phyloP scores from a whole-genome alignment of 2,888 invertebrate species.

The Acronicta alni region DNA sequence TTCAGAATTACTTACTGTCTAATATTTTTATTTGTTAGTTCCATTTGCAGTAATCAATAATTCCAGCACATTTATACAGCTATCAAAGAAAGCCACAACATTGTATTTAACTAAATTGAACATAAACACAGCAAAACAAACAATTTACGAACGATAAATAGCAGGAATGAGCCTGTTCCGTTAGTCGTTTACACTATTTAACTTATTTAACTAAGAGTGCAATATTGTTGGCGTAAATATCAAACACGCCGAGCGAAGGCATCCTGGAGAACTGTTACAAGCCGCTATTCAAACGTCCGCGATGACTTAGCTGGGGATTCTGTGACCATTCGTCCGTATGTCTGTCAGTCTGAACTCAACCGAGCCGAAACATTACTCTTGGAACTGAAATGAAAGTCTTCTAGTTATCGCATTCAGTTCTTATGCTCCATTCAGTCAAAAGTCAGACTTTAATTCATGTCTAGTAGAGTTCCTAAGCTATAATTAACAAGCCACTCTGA shows the following conservation, averaged over 20 bases:
- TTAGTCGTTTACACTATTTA: constrained; percentile 45
- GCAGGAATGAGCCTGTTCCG: constrained; percentile 33
- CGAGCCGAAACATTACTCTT: constrained; percentile 23
- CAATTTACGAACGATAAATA: constrained; percentile 12
- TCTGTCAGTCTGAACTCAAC: constrained; percentile 16
- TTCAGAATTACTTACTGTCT: no score
- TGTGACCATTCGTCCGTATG: constrained; percentile 5
- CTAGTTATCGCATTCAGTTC: constrained; percentile 6
- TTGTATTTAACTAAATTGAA: constrained; percentile 9
- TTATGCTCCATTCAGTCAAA: no score
- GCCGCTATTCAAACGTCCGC: constrained; percentile 48
- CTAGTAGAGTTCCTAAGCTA: no score
- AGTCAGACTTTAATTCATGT: no score
- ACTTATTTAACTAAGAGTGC: constrained; percentile 37
- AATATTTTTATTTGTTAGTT: no score
- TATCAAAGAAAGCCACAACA: background rate
- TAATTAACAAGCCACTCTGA: no score
- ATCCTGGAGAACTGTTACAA: constrained; percentile 38
- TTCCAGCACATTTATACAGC: no score
- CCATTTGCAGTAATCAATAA: no score
- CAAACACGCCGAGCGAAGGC: constrained; percentile 25
- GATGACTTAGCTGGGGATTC: constrained; percentile 24
- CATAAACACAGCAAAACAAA: constrained; percentile 4
- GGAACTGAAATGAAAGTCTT: constrained; percentile 44
- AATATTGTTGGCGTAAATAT: constrained; percentile 48